Base-by-base conservation (phyloP, 2,113 vertebrate genomes). In the Sminthopsis crassicaudata region DNA sequence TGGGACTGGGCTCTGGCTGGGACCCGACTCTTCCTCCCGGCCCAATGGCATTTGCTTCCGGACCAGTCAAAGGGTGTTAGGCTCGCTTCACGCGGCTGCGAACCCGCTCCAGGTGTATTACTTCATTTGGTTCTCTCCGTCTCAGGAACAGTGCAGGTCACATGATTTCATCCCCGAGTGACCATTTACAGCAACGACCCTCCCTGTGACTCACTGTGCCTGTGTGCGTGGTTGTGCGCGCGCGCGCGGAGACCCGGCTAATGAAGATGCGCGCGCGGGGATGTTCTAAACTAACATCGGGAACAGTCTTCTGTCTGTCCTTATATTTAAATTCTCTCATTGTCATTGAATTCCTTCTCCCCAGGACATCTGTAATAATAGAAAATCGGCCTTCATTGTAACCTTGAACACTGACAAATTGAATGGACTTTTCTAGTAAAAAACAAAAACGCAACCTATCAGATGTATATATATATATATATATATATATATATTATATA, bases 31-130 rank as follows among this genome's bases (percentile, higher is more conserved):
- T 95, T 46, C 89, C 94, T 94, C 91, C 36, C 60, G 52, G 30
- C 95, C 95, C 54, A 95, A 96, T 93, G 96, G 96, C 89, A 2
- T 91, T 1, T 46, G 91, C 92, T 96, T 96, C 97, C 94, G 89
- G 92, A 93, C 91, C 91, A 55, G 84, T 92, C 92, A 91, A 3
- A 30, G 92, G 91, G 51, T 53, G 91, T 91, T 50, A n/a, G 27
- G 30, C 60, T n/a, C 36, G 16, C 36, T 7, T 76, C 19, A n/a
- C 60, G 2, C n/a, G 7, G 60, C 60, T n/a, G 60, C 19, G 19
- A 76, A 67, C 19, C 8, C 67, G 23, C n/a, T 8, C n/a, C 2
- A 42, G 7, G 67, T 8, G 23, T 8, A 8, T 42, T 14, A 16
- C 14, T 36, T 19, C 60, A 1, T n/a, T 84, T 84, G n/a, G 8